These are phyloP conservation scores for Taenioides sp. DNA, from an alignment of 2,797 vertebrate genomes.

Conservation along the genomic window DNA sequence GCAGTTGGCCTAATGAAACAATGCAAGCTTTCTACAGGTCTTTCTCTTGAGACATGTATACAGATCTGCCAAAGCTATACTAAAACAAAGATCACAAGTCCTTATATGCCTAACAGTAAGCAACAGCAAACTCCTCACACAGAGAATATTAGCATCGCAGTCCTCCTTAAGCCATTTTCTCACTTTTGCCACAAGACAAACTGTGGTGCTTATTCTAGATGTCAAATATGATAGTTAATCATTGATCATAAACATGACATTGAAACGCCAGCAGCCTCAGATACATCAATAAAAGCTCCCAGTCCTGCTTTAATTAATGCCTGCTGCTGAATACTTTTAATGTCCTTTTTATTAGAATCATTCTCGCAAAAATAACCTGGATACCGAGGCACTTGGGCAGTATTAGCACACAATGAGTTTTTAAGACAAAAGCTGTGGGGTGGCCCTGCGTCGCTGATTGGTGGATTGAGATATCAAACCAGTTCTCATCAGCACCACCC, in stretches of 20 bases:
- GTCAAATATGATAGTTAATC: slow-evolving; percentile 64
- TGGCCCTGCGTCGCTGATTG: slow-evolving; percentile 51
- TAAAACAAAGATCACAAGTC: slow-evolving; percentile 19
- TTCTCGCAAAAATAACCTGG: slow-evolving; percentile 4
- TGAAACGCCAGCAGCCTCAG: slow-evolving; percentile 51
- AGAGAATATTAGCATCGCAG: slow-evolving; percentile 33
- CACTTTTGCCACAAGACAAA: slow-evolving; percentile 58
- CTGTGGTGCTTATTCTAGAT: slow-evolving; percentile 62
- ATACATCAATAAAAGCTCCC: slow-evolving; percentile 68
- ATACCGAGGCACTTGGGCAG: slow-evolving; percentile 6
- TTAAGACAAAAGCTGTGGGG: slow-evolving; percentile 41
- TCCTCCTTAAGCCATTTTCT: slow-evolving; percentile 56
- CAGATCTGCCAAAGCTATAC: neutral
- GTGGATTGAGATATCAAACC: slow-evolving; percentile 73
- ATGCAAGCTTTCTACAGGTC: neutral
- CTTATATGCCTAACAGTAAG: slow-evolving; percentile 49
- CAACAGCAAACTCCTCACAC: slow-evolving; percentile 33
- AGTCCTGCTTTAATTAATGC: slow-evolving; percentile 59
- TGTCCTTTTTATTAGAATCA: slow-evolving; percentile 21
- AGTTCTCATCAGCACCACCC: slow-evolving; percentile 65
- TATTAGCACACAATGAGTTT: slow-evolving; percentile 28
- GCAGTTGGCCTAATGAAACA: neutral
- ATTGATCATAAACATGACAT: slow-evolving; percentile 62
- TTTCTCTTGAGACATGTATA: neutral
- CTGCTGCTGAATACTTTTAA: slow-evolving; percentile 17